These are phyloP conservation scores for Microcebus griseorufus DNA, from an alignment of 2,113 vertebrate species.

Conservation along the genomic window DNA sequence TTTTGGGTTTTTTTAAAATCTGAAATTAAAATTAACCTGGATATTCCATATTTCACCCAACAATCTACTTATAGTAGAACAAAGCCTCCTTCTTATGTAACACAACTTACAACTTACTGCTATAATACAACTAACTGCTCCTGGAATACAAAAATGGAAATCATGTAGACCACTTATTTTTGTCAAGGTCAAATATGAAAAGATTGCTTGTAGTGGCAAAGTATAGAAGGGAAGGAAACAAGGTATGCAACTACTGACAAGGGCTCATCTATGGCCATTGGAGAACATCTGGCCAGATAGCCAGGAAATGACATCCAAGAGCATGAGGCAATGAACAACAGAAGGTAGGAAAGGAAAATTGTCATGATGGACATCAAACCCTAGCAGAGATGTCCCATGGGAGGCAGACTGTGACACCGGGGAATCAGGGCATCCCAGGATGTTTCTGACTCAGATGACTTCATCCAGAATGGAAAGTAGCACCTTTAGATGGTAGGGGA, in stretches of 20 bases:
- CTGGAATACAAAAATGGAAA: neutral
- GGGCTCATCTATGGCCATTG: rapidly evolving
- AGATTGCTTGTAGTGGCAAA: neutral
- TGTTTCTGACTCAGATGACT: neutral
- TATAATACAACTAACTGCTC: neutral
- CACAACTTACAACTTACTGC: neutral
- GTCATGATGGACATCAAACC: neutral
- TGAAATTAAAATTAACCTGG: neutral
- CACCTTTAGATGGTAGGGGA: neutral
- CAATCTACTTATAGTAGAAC: neutral
- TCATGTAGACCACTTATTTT: neutral
- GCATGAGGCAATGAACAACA: too few species aligned
- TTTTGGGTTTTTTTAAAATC: neutral
- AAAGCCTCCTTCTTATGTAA: neutral
- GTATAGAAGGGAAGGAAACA: neutral
- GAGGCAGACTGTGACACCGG: neutral
- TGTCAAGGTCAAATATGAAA: neutral
- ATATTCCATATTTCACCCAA: neutral
- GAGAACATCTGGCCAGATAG: neutral
- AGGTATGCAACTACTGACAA: rapidly evolving
- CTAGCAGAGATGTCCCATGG: too few species aligned
- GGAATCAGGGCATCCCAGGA: neutral
- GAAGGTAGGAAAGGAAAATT: neutral
- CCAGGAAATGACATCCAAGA: neutral
- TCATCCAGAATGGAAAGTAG: neutral